Evolutionary conservation across 2,797 vertebrate genomes (phyloP).

Genomic region (Coccyzus lansbergi): DNA sequence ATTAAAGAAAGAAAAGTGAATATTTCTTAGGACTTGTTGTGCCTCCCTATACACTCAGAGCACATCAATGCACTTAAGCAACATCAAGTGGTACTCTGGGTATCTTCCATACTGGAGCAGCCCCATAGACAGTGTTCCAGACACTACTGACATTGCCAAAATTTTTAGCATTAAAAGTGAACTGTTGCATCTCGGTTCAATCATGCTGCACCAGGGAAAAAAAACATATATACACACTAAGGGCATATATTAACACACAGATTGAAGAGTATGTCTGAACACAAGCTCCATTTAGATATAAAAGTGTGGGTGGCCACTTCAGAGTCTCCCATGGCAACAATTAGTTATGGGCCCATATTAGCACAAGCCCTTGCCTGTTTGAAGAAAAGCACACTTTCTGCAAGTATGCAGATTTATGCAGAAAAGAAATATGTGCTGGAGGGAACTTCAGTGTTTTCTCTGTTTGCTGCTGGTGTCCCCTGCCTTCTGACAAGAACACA

Average conservation of each 20-base stretch:
- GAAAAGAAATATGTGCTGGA: not conserved
- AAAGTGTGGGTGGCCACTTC: constrained; percentile 46
- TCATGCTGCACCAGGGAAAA: not conserved
- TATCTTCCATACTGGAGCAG: not conserved
- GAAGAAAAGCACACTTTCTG: not conserved
- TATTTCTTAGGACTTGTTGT: not conserved
- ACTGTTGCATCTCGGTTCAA: not conserved
- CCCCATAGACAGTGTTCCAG: not conserved
- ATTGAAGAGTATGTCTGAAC: not conserved
- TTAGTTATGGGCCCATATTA: constrained; percentile 21
- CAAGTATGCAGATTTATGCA: constrained; percentile 17
- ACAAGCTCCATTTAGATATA: constrained; percentile 27
- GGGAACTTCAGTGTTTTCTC: not conserved
- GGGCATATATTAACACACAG: not conserved
- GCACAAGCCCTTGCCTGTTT: constrained; percentile 2
- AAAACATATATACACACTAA: not conserved
- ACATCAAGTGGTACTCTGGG: not conserved
- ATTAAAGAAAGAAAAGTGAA: not conserved
- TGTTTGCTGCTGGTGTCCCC: not conserved
- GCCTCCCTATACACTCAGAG: not conserved
- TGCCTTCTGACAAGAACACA: not conserved
- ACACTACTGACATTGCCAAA: not conserved
- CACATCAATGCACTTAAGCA: not conserved
- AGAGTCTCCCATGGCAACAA: constrained; percentile 35
- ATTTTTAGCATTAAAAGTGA: not conserved